Percentiles rank a stretch among this genome's conserved stretches.
Conservation (phyloP, 2,888 invertebrate species). For the Linnaemya vulpina region DNA sequence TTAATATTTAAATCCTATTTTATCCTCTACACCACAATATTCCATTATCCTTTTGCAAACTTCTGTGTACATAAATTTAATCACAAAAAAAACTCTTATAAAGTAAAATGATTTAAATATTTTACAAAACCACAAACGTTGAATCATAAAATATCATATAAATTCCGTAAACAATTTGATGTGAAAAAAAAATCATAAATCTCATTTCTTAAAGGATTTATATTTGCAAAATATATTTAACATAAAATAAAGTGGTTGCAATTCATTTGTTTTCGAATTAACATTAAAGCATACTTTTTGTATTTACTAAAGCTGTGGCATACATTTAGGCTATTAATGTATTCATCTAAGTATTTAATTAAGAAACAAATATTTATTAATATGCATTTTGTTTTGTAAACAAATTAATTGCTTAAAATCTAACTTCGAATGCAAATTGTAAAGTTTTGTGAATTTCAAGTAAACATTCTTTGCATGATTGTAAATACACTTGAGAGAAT, state of each 20-base stretch:
- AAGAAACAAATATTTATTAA: neutral
- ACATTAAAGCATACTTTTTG: constrained; percentile 14
- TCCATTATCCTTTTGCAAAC: constrained; percentile 20
- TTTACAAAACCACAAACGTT: constrained; percentile 20
- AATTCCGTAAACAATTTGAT: neutral
- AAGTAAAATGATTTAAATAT: constrained; percentile 21
- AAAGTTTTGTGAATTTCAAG: neutral
- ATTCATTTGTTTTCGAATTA: neutral
- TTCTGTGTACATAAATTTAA: neutral
- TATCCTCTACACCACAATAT: constrained; percentile 18
- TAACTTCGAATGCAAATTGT: neutral
- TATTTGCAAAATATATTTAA: neutral
- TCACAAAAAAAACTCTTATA: neutral
- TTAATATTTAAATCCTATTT: neutral
- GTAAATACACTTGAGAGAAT: constrained; percentile 7
- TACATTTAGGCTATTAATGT: neutral
- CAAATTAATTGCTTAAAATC: neutral
- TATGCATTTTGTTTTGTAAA: neutral
- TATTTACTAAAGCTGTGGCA: neutral
- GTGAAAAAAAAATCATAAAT: constrained; percentile 2
- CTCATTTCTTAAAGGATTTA: neutral
- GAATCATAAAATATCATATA: constrained; percentile 16
- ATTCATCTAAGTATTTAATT: neutral
- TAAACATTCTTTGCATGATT: neutral
- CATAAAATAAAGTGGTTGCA: neutral